phyloP scores from a whole-genome alignment of 2,113 vertebrate species.

The Indri indri region DNA sequence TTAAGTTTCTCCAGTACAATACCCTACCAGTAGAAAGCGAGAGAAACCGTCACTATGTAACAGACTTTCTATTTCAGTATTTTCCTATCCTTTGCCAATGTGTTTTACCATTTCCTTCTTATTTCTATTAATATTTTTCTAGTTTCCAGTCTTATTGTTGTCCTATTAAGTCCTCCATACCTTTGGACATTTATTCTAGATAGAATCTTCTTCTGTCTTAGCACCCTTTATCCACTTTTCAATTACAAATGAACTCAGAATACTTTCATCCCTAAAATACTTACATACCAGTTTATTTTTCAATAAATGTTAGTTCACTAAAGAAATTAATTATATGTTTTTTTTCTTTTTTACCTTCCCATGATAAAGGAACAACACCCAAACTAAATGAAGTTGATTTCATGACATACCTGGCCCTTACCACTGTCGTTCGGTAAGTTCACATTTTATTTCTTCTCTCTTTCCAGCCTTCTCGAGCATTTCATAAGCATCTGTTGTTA shows the following conservation, averaged over 20 bases:
- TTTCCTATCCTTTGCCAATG: not conserved
- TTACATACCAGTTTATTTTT: not conserved
- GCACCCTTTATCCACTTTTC: not conserved
- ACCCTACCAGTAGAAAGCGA: not conserved
- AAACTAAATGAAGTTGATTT: not conserved
- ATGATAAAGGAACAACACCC: not conserved
- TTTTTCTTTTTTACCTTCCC: not conserved
- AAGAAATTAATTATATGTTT: not conserved
- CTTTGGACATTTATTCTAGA: not conserved
- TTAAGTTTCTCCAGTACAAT: not conserved
- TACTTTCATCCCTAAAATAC: not conserved
- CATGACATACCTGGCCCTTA: slow-evolving; percentile 24
- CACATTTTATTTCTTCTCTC: slow-evolving; percentile 13
- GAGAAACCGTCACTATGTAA: not conserved
- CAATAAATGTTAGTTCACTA: not conserved
- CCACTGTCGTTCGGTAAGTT: not conserved
- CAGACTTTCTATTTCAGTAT: not conserved
- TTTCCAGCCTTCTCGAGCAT: not conserved
- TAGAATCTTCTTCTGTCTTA: not conserved
- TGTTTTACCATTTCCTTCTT: not conserved
- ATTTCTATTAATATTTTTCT: not conserved
- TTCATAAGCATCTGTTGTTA: not conserved
- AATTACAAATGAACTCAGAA: not conserved
- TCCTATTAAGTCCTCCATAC: not conserved
- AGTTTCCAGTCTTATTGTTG: not conserved